Percentiles rank a stretch among this genome's conserved stretches.
Evolutionary conservation across 2,888 invertebrate species (phyloP).

Genomic region (Protonemura montana): DNA sequence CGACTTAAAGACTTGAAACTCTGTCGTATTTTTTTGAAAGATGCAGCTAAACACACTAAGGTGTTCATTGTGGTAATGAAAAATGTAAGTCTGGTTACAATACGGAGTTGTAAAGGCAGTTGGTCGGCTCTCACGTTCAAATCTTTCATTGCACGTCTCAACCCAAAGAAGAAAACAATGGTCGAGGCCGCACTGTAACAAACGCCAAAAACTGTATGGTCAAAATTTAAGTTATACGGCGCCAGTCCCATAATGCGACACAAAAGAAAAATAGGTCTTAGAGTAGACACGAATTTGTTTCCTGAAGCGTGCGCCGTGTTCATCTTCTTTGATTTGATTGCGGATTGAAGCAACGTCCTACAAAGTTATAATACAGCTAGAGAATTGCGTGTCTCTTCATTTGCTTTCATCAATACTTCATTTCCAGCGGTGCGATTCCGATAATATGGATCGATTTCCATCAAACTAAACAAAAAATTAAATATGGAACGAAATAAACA

Average conservation of each 20-base stretch:
- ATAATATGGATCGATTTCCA: too few relatives aligned
- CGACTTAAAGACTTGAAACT: background rate
- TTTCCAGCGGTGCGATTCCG: too few relatives aligned
- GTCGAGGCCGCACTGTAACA: background rate
- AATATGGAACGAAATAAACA: too few relatives aligned
- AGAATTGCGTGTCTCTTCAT: too few relatives aligned
- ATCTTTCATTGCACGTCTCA: background rate
- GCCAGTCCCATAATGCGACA: background rate
- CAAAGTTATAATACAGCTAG: too few relatives aligned
- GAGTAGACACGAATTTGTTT: background rate
- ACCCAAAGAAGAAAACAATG: background rate
- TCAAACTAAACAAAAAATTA: too few relatives aligned
- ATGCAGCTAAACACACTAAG: background rate
- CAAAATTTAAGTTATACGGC: background rate
- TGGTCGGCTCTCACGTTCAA: background rate
- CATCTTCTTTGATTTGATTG: background rate
- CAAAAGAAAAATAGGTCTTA: background rate
- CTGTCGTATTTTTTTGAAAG: background rate
- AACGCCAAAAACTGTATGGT: background rate
- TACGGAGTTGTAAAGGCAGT: background rate
- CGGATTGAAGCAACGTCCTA: too few relatives aligned
- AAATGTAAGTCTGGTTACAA: background rate
- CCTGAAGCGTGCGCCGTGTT: background rate
- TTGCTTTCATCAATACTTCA: too few relatives aligned
- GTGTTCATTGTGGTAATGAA: background rate